phyloP scores from a whole-genome alignment of 2,113 vertebrate genomes.

The Chauna torquata region DNA sequence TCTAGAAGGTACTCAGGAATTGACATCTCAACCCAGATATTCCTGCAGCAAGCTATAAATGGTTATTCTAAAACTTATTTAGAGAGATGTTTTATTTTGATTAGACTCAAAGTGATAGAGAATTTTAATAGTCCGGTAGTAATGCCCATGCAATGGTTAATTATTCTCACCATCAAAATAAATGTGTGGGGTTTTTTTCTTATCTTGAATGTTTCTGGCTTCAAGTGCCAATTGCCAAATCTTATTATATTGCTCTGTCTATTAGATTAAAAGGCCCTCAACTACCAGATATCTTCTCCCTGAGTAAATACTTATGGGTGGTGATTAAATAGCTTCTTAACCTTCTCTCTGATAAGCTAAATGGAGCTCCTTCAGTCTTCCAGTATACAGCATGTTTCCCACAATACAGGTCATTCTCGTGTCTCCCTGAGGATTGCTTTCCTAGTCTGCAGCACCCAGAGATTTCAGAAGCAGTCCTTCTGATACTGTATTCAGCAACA shows the following conservation, averaged over 20 bases:
- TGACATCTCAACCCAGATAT: not conserved
- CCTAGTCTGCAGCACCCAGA: not conserved
- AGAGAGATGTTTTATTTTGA: not conserved
- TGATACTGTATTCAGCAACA: not conserved
- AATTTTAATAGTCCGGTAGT: not conserved
- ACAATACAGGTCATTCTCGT: not conserved
- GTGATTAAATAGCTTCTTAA: slow-evolving; percentile 6
- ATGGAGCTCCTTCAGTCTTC: not conserved
- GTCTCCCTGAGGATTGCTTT: not conserved
- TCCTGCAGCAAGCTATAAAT: not conserved
- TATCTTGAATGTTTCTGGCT: not conserved
- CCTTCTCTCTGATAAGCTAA: not conserved
- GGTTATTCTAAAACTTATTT: not conserved
- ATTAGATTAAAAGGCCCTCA: not conserved
- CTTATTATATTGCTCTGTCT: not conserved
- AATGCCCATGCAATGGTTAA: not conserved
- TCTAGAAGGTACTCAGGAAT: not conserved
- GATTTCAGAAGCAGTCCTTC: not conserved
- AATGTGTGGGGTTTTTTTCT: not conserved
- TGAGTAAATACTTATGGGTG: not conserved
- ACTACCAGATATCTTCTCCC: not conserved
- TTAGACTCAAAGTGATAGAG: not conserved
- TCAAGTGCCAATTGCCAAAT: not conserved
- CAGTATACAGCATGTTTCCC: not conserved
- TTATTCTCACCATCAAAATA: not conserved